Percentiles rank a stretch among this genome's conserved stretches.
These are phyloP conservation scores for Meta bourneti DNA, from an alignment of 2,888 invertebrate genomes.

Conservation along the genomic window DNA sequence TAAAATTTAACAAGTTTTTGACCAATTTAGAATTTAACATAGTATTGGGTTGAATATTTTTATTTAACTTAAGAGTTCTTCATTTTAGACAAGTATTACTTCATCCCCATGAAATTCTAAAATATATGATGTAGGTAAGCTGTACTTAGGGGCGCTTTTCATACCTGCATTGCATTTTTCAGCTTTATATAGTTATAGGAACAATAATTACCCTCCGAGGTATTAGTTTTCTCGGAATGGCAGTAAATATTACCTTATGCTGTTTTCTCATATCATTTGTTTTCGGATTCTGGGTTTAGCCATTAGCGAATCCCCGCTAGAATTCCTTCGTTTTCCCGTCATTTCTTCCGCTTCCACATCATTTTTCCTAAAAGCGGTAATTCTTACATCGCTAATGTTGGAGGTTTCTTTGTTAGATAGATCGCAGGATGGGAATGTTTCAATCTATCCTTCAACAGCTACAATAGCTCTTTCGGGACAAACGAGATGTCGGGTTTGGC, in stretches of 20 bases:
- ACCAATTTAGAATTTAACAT: too few relatives aligned
- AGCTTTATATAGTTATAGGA: neutral
- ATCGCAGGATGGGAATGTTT: conserved; percentile 2
- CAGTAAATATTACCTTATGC: neutral
- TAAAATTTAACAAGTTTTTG: too few relatives aligned
- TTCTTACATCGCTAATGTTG: conserved; percentile 23
- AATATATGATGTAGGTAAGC: too few relatives aligned
- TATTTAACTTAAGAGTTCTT: too few relatives aligned
- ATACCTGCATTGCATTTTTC: too few relatives aligned
- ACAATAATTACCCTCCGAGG: neutral
- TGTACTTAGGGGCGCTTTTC: too few relatives aligned
- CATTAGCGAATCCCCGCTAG: neutral
- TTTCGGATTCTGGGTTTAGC: conserved; percentile 9
- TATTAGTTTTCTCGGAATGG: neutral
- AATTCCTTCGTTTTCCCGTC: conserved; percentile 2
- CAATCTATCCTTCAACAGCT: conserved; percentile 2
- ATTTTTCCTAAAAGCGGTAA: conserved; percentile 18
- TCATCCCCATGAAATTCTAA: too few relatives aligned
- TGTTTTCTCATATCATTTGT: neutral
- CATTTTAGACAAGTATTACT: too few relatives aligned
- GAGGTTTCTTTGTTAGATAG: conserved; percentile 15
- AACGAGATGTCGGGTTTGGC: neutral
- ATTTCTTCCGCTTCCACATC: conserved; percentile 40
- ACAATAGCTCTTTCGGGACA: neutral
- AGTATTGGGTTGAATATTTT: too few relatives aligned